These are phyloP conservation scores for Drosophila greeni DNA, from an alignment of 2,888 invertebrate genomes.

Conservation along the genomic window DNA sequence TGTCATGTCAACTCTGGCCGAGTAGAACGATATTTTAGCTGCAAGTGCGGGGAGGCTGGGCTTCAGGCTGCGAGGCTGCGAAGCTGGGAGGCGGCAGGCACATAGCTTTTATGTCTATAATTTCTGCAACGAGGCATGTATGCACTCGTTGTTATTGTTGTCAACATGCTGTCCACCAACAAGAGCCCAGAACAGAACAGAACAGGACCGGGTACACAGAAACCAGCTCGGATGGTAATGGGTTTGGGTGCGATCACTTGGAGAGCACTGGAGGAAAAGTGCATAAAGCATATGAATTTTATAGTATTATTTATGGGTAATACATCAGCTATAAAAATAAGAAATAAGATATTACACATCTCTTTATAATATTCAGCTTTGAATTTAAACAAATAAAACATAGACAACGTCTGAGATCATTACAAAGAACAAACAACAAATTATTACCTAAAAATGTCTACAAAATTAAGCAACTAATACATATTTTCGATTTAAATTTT, in stretches of 20 bases:
- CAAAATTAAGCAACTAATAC: background rate
- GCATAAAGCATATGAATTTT: background rate
- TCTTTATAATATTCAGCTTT: too few species aligned
- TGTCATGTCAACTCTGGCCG: slow-evolving; percentile 65
- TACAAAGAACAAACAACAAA: background rate
- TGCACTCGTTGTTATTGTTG: slow-evolving; percentile 47
- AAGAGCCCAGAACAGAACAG: slow-evolving; percentile 17
- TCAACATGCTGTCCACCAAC: slow-evolving; percentile 55
- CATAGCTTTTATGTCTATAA: slow-evolving; percentile 50
- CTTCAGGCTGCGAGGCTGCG: background rate
- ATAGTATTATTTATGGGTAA: background rate
- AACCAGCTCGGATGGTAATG: slow-evolving; percentile 24
- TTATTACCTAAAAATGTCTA: background rate
- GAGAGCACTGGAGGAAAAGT: background rate
- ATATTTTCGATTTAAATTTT: background rate
- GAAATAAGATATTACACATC: too few species aligned
- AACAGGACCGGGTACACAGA: slow-evolving; percentile 22
- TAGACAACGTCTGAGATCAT: background rate
- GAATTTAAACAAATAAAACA: background rate
- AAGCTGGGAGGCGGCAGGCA: slow-evolving; percentile 4
- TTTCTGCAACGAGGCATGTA: slow-evolving; percentile 46
- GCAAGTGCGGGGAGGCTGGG: slow-evolving; percentile 39
- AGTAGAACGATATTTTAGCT: slow-evolving; percentile 67
- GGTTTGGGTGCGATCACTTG: slow-evolving; percentile 39
- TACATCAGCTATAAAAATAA: too few species aligned